Evolutionary conservation across 2,113 vertebrate species (phyloP).

Genomic region (Calypte anna): DNA sequence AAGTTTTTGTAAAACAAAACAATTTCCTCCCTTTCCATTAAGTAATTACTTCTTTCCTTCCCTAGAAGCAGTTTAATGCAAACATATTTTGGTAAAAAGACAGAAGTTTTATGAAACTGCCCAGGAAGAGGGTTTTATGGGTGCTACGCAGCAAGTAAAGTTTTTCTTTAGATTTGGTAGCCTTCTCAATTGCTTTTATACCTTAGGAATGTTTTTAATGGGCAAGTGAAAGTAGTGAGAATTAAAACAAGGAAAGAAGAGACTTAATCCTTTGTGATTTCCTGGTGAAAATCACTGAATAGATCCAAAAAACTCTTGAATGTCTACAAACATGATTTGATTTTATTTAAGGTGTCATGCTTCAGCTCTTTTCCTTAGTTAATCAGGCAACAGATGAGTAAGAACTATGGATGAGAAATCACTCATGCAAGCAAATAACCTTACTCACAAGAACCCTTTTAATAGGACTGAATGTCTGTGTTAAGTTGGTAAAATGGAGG

Average conservation of each 20-base stretch:
- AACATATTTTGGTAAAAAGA: conserved; percentile 39
- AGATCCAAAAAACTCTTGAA: neutral
- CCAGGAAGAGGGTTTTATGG: conserved; percentile 37
- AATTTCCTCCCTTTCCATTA: conserved; percentile 33
- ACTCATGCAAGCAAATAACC: conserved; percentile 2
- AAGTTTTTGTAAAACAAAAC: conserved; percentile 11
- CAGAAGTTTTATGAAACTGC: conserved; percentile 41
- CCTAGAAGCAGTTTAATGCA: conserved; percentile 18
- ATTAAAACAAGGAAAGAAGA: conserved; percentile 5
- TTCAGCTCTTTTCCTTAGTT: neutral
- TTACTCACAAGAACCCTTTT: neutral
- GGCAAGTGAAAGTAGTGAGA: conserved; percentile 18
- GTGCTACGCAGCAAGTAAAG: conserved; percentile 31
- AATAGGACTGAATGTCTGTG: neutral
- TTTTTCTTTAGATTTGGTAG: conserved; percentile 26
- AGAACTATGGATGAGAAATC: neutral
- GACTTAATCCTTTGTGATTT: neutral
- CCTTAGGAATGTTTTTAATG: conserved; percentile 12
- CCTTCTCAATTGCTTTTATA: conserved; percentile 44
- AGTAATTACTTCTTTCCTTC: conserved; percentile 1
- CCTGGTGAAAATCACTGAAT: neutral
- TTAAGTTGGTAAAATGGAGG: neutral
- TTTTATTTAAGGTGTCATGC: neutral
- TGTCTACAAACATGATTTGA: neutral
- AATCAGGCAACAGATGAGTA: neutral